Base-by-base conservation (phyloP, 1,140 invertebrate species). In the Metopolophium dirhodum region DNA sequence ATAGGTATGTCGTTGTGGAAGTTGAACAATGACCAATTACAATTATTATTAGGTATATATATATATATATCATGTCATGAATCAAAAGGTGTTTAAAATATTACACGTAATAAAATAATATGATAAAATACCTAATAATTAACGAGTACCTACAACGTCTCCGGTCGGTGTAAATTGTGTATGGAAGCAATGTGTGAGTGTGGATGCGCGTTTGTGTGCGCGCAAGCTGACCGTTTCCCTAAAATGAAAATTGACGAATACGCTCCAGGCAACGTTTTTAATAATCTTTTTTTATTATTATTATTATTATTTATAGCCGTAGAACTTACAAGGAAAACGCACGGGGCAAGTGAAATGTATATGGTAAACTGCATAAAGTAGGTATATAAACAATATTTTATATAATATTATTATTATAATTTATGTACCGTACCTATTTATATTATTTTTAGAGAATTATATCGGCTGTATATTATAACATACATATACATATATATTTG, bases 221-320 rank as follows among this genome's bases (percentile, higher is more conserved):
- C 7, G 1, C 61, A n/a, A 77, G 61, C 30, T 77, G 61, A 30
- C 26, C 54, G 89, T 90, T 68, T 90, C 89, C 89, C 45, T 90
- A 90, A 90, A 90, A 57, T 68, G 26, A 90, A 90, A 90, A 90
- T 90, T 37, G 89, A 90, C 89, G n/a, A n/a, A 45, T 45, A 20
- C 57, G 89, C 89, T 68, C 14, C 11, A n/a, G 89, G 89, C 89
- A 41, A 68, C 37, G 18, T 37, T 45, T 90, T 45, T 68, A 90
- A 90, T 68, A 90, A 90, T 90, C 30, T 30, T 90, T 90, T 88
- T 88, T 83, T 30, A 1, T 77, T 77, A n/a, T n/a, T 41, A 37
- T 41, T 41, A 41, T 85, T 90, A 41, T 85, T 90, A 90, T 90
- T 90, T 90, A 90, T 90, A 7, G 57, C 41, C 41, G 11, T 90